A percentile compares a stretch with the other conserved stretches of the same genome.
phyloP scores from a whole-genome alignment of 2,113 vertebrate genomes.

The Thalassarche chlororhynchos region DNA sequence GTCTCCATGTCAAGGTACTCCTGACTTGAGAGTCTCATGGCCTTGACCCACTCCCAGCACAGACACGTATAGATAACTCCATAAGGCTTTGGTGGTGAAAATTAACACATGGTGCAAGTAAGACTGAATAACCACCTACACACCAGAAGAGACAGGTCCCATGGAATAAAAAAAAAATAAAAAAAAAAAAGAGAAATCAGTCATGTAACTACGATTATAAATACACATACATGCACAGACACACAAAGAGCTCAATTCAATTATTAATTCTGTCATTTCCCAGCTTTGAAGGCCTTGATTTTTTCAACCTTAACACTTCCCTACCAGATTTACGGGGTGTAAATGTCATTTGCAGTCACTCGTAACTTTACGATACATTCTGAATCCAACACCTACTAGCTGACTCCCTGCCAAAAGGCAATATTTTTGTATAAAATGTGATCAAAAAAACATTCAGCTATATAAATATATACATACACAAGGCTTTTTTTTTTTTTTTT shows the following conservation, averaged over 20 bases:
- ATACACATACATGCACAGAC: neutral
- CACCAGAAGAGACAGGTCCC: neutral
- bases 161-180: neutral
- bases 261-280: slow-evolving; percentile 20
- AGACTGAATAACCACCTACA: neutral
- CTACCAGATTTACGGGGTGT: slow-evolving; percentile 25
- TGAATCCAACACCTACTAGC: slow-evolving; percentile 51
- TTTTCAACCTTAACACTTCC: neutral
- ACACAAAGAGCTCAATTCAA: neutral
- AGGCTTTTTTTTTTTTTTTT: neutral
- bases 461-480: slow-evolving; percentile 55
- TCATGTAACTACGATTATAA: neutral
- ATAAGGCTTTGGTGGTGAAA: neutral
- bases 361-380: slow-evolving; percentile 24
- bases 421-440: slow-evolving; percentile 60
- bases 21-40: neutral
- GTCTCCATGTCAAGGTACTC: neutral
- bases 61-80: neutral
- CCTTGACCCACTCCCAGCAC: neutral
- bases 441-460: slow-evolving; percentile 49
- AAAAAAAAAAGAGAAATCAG: neutral
- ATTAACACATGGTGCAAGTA: fast-evolving
- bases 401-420: slow-evolving; percentile 50
- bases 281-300: neutral
- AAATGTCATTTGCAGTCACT: slow-evolving; percentile 56